A percentile compares a stretch with the other conserved stretches of the same genome.
Evolutionary conservation across 2,113 vertebrate genomes (phyloP).

Genomic region (Hipposideros armiger): DNA sequence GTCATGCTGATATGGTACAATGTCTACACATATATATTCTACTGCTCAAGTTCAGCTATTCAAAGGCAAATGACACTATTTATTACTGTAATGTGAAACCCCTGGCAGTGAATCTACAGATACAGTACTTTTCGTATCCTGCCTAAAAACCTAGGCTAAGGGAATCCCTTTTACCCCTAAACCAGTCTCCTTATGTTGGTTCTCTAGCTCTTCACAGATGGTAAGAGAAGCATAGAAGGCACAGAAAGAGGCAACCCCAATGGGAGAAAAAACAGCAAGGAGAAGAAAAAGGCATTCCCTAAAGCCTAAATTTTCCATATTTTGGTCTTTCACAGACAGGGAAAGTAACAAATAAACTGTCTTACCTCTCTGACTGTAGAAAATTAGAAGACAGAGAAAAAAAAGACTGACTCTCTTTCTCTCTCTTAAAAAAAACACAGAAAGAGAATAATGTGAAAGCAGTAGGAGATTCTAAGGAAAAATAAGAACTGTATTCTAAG

Average conservation of each 20-base stretch:
- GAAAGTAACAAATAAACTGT: background rate
- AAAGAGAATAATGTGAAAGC: background rate
- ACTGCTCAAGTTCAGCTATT: background rate
- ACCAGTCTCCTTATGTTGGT: background rate
- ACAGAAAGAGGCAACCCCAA: background rate
- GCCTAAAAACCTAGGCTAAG: background rate
- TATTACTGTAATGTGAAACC: background rate
- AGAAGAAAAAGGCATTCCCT: background rate
- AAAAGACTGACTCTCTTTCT: background rate
- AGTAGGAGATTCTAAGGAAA: background rate
- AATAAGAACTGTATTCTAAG: background rate
- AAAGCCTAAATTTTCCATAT: background rate
- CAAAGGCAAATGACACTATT: background rate
- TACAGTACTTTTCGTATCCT: background rate
- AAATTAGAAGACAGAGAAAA: background rate
- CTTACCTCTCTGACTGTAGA: background rate
- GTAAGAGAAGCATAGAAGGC: background rate
- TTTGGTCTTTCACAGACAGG: background rate
- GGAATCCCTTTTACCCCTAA: background rate
- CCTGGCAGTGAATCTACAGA: background rate
- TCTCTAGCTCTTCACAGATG: background rate
- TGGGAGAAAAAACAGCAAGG: background rate
- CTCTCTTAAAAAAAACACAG: background rate
- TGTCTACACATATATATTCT: background rate
- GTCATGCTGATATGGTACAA: background rate